Evolutionary conservation across 2,113 vertebrate species (phyloP).

Genomic region (Platichthys flesus): DNA sequence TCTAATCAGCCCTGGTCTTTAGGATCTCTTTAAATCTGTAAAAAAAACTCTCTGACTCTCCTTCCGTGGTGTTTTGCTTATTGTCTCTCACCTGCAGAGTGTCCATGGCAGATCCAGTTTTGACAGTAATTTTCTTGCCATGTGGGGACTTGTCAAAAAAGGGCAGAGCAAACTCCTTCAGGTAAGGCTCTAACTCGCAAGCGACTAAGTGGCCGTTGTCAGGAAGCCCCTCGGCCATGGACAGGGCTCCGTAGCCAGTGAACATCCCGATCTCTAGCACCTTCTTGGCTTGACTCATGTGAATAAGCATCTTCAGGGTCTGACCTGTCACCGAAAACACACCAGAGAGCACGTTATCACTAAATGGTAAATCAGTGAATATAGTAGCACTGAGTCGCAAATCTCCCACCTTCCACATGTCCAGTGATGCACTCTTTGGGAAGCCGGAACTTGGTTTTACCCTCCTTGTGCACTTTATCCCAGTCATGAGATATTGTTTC

Average conservation of each 20-base stretch:
- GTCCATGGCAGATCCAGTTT: constrained; percentile 76
- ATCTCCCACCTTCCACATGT: constrained; percentile 75
- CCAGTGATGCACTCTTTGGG: constrained; percentile 81
- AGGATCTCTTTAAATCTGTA: too few species aligned
- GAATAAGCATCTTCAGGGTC: constrained; percentile 80
- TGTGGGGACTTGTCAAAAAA: constrained; percentile 80
- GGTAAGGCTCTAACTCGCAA: constrained; percentile 71
- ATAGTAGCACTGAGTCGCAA: not conserved
- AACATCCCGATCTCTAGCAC: constrained; percentile 81
- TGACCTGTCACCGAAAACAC: constrained; percentile 61
- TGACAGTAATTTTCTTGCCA: constrained; percentile 79
- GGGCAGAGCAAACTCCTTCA: constrained; percentile 78
- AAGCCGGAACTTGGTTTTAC: constrained; percentile 73
- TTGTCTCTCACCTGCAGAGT: constrained; percentile 74
- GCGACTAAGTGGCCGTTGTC: constrained; percentile 78
- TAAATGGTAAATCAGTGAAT: not conserved
- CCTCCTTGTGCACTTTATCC: constrained; percentile 73
- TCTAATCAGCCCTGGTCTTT: too few species aligned
- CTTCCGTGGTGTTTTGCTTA: not conserved
- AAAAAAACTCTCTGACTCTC: too few species aligned
- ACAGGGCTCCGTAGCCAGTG: constrained; percentile 78
- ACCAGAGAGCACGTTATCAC: not conserved
- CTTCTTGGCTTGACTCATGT: constrained; percentile 73
- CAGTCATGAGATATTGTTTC: constrained; percentile 77
- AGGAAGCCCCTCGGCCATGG: constrained; percentile 79